Evolutionary conservation across 2,888 invertebrate genomes (phyloP).

Genomic region (Brachylomia viminalis): DNA sequence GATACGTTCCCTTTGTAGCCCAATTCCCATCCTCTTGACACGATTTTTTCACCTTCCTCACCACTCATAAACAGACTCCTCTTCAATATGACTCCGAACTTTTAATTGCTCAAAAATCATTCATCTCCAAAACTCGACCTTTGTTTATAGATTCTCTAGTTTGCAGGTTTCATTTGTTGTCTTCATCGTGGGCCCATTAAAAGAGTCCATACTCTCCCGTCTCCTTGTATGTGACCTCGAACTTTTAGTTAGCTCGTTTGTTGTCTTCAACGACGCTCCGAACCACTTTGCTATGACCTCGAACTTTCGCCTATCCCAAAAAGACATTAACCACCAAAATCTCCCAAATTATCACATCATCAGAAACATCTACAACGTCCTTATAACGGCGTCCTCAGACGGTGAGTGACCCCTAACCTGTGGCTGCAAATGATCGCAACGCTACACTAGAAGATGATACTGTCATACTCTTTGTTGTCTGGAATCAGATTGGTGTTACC

Average conservation of each 20-base stretch:
- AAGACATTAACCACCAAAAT: neutral
- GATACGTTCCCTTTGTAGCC: neutral
- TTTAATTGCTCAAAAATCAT: neutral
- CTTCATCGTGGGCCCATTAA: neutral
- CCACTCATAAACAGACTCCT: neutral
- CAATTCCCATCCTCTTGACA: neutral
- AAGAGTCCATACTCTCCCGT: neutral
- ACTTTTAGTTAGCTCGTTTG: constrained; percentile 10
- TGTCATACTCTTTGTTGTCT: constrained; percentile 67
- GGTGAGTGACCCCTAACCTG: constrained; percentile 63
- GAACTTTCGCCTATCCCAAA: neutral
- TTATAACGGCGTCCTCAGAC: constrained; percentile 39
- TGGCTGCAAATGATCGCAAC: constrained; percentile 44
- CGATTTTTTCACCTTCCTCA: neutral
- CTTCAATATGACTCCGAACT: neutral
- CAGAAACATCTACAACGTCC: neutral
- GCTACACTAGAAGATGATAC: constrained; percentile 47
- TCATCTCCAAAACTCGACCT: neutral
- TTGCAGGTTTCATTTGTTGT: constrained; percentile 11
- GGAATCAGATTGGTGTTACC: constrained; percentile 42
- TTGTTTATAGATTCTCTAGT: neutral
- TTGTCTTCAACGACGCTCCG: neutral
- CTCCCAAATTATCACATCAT: neutral
- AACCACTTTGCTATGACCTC: neutral
- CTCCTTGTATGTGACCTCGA: constrained; percentile 2